These are phyloP conservation scores for Tolmerus cingulatus DNA, from an alignment of 2,888 invertebrate genomes.

Conservation along the genomic window DNA sequence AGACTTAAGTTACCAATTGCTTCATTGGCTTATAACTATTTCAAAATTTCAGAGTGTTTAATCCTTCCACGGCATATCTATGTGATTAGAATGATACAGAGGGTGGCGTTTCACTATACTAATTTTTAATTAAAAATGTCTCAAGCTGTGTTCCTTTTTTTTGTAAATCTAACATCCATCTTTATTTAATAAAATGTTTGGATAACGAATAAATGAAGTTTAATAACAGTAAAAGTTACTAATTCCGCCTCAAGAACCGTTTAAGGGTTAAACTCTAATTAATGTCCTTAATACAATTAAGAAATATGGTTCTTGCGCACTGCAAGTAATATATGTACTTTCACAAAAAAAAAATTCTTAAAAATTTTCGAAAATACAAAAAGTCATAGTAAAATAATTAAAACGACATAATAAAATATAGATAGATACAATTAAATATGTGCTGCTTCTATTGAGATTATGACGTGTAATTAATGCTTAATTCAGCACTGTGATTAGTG, in stretches of 20 bases:
- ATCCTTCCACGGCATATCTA: not conserved
- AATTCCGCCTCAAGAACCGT: not conserved
- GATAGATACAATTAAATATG: not conserved
- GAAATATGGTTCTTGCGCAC: not conserved
- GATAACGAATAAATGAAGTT: not conserved
- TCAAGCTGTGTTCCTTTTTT: no score
- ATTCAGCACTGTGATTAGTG: no score
- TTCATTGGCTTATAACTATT: not conserved
- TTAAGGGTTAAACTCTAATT: not conserved
- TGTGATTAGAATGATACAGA: not conserved
- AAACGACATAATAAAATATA: not conserved
- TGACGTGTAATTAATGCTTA: no score
- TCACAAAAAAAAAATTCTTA: not conserved
- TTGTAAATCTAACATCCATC: no score
- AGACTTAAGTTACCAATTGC: not conserved
- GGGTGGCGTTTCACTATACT: not conserved
- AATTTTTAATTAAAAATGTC: no score
- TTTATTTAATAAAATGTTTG: not conserved
- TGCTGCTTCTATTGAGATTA: not conserved
- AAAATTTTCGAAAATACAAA: not conserved
- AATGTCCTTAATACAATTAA: not conserved
- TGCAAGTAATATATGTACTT: not conserved
- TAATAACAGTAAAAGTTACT: no score
- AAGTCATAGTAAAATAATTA: not conserved
- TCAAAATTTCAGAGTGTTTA: not conserved